phyloP scores from a whole-genome alignment of 23 tunicate species.

The Ascidia mentula region DNA sequence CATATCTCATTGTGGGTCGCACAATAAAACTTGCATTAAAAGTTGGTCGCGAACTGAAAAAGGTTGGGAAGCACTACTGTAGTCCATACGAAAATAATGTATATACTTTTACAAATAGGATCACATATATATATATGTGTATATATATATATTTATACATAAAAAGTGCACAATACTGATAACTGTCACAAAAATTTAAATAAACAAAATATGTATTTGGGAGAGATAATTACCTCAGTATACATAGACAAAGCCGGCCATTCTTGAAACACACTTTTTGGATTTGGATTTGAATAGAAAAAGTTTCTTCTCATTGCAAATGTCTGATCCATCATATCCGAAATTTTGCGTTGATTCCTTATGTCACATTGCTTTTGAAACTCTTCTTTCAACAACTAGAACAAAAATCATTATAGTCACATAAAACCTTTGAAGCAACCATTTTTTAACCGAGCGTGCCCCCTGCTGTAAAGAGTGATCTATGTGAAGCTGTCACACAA shows the following conservation, averaged over 20 bases:
- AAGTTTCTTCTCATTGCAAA: slow-evolving; percentile 10
- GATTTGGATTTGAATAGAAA: slow-evolving; percentile 4
- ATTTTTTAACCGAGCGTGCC: background rate
- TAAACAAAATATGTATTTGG: background rate
- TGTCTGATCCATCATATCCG: slow-evolving; percentile 11
- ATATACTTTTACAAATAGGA: background rate
- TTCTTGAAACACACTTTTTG: background rate
- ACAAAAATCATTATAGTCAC: background rate
- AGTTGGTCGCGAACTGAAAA: no score
- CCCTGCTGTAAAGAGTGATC: background rate
- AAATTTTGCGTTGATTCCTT: slow-evolving; percentile 3
- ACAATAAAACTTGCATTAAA: no score
- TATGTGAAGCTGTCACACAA: background rate
- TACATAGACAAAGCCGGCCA: slow-evolving; percentile 17
- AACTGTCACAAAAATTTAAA: background rate
- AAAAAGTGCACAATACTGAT: background rate
- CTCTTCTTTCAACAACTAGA: slow-evolving; percentile 16
- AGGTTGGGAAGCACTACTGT: no score
- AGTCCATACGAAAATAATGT: background rate
- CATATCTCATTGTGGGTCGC: no score
- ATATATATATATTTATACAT: no score
- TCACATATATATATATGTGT: background rate
- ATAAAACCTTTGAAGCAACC: background rate
- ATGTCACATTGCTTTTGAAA: slow-evolving; percentile 7
- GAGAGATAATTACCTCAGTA: slow-evolving; percentile 7